Evolutionary conservation across 2,797 vertebrate species (phyloP).

Genomic region (Telmatherina bonti): DNA sequence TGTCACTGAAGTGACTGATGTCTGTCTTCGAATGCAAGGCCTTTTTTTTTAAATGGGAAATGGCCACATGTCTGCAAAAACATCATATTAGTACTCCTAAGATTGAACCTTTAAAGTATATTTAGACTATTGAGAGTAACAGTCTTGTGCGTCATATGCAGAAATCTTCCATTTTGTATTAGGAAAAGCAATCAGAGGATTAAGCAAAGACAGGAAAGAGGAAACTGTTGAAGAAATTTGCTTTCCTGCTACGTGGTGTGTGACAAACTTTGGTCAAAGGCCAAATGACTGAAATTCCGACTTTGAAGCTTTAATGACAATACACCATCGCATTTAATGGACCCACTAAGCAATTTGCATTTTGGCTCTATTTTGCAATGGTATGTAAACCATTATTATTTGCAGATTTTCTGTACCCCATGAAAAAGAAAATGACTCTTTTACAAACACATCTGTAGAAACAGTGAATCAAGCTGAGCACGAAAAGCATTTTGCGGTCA

Average conservation of each 20-base stretch:
- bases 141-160: conserved; percentile 9
- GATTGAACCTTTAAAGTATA: conserved; percentile 2
- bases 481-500: conserved; percentile 82
- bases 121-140: conserved; percentile 8
- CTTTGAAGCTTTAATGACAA: conserved; percentile 86
- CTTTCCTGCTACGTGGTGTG: conserved; percentile 60
- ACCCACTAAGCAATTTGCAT: conserved; percentile 79
- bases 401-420: conserved; percentile 79
- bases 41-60: conserved; percentile 10
- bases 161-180: conserved; percentile 20
- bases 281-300: conserved; percentile 79
- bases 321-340: conserved; percentile 82
- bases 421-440: conserved; percentile 76
- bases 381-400: conserved; percentile 84
- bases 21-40: conserved; percentile 42
- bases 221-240: conserved; percentile 47
- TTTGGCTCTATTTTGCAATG: conserved; percentile 70
- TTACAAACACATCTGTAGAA: conserved; percentile 80
- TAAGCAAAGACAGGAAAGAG: conserved; percentile 46
- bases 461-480: conserved; percentile 75
- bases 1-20: conserved; percentile 36
- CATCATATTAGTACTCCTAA: neutral
- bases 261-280: conserved; percentile 68
- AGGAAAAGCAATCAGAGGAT: conserved; percentile 18
- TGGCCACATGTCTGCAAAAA: neutral